Evolutionary conservation across 2,888 invertebrate genomes (phyloP).

Genomic region (Troglohyphantes excavatus): DNA sequence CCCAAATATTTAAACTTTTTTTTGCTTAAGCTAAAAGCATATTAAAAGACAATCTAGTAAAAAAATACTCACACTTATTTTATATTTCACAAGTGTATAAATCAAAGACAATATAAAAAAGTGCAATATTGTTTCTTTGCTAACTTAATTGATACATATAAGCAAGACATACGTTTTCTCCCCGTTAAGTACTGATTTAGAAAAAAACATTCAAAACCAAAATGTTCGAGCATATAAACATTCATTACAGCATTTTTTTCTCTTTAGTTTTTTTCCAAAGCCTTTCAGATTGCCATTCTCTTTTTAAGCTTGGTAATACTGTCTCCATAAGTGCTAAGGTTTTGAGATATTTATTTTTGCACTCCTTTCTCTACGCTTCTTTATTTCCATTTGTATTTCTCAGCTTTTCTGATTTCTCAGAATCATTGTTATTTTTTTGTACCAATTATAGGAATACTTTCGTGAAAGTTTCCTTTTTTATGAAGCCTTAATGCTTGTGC

Average conservation of each 20-base stretch:
- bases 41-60: neutral
- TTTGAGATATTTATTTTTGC: conserved; percentile 36
- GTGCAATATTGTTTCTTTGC: neutral
- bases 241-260: conserved; percentile 24
- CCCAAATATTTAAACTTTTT: neutral
- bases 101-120: neutral
- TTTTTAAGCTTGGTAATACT: neutral
- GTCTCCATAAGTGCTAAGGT: neutral
- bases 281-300: neutral
- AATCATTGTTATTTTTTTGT: conserved; percentile 4
- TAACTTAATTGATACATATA: conserved; percentile 24
- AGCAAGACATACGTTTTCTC: neutral
- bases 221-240: neutral
- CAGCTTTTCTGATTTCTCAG: neutral
- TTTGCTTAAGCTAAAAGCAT: neutral
- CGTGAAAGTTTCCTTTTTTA: neutral
- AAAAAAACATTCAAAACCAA: neutral
- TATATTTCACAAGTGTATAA: neutral
- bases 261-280: neutral
- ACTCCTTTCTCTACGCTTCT: neutral
- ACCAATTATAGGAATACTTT: neutral
- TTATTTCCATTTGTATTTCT: neutral
- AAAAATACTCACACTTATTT: neutral
- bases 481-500: neutral
- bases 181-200: neutral